Evolutionary conservation across 1,140 invertebrate species (phyloP), one percentile per base, ranked within the genome.

Genomic region (Aphaenogaster ashmeadi): DNA sequence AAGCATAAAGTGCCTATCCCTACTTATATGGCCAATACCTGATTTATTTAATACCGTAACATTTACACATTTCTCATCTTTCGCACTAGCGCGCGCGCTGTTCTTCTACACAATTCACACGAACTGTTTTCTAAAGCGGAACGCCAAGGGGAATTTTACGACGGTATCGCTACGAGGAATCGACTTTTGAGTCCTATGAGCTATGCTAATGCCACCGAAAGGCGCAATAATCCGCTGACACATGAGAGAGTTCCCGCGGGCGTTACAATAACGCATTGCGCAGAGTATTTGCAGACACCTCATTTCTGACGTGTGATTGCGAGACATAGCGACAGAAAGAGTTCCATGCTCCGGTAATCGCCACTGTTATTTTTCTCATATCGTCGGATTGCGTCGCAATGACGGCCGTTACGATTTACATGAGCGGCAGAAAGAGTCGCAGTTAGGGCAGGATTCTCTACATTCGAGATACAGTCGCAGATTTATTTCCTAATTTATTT

Each of bases 231-330:
- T 79, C 58, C 41, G 77, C 8, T 66, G 77, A 36, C 44, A 79
- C 27, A 50, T 79, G 77, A 50, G 58, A 66, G 41, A 79, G 50
- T 79, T 79, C 77, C 77, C 77, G 77, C 58, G 77, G n/a, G 33
- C 77, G 18, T 36, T 36, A 79, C 77, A 79, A 66, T 79, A 58
- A 79, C 77, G 77, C 44, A 79, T 79, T 66, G 77, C 77, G 44
- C 27, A 18, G 44, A 47, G 58, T 79, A 50, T 79, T 79, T 66
- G 60, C 41, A 33, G 38, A 18, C 41, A 78, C 36, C 41, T 79
- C 77, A 44, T 79, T 15, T 66, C 77, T 79, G 44, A 79, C 11
- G 27, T 79, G 13, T 41, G 36, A 79, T 41, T 47, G 77, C 56
- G 44, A 75, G 6, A 79, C 9, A 2, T 33, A 44, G 66, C 38